Conservation (phyloP, 2,113 vertebrate genomes). For the Clarias magur region DNA sequence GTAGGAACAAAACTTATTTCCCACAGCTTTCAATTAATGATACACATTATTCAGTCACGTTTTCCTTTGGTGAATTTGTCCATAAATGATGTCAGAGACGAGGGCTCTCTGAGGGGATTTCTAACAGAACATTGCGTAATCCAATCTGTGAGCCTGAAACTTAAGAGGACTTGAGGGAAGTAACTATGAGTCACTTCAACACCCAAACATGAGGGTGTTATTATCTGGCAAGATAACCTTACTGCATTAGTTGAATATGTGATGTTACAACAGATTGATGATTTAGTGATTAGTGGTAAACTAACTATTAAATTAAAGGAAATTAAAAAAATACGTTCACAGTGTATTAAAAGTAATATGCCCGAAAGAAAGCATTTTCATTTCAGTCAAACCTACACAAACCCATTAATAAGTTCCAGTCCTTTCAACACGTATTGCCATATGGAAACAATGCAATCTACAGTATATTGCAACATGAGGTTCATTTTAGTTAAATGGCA, state of each 20-base stretch:
- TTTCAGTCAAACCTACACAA: background rate
- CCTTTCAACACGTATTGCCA: background rate
- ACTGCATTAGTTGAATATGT: conserved; percentile 26
- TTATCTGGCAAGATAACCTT: conserved; percentile 35
- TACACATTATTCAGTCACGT: conserved; percentile 19
- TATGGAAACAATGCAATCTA: background rate
- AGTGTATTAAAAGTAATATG: background rate
- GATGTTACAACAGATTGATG: background rate
- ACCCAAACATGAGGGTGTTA: conserved; percentile 21
- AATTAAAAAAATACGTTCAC: background rate
- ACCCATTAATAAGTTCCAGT: no score
- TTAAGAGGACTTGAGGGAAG: conserved; percentile 19
- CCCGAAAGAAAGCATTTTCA: background rate
- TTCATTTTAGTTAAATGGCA: background rate
- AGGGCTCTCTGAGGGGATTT: conserved; percentile 31
- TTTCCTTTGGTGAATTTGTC: conserved; percentile 26
- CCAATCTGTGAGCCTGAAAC: conserved; percentile 40
- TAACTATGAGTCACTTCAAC: conserved; percentile 38
- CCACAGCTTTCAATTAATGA: conserved; percentile 27
- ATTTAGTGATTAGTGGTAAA: background rate
- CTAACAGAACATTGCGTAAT: conserved; percentile 23
- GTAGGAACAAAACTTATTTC: background rate
- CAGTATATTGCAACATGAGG: background rate
- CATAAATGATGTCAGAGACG: conserved; percentile 26
- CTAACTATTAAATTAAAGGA: background rate